phyloP scores from a whole-genome alignment of 2,113 vertebrate genomes.

The Rhodinocichla rosea region DNA sequence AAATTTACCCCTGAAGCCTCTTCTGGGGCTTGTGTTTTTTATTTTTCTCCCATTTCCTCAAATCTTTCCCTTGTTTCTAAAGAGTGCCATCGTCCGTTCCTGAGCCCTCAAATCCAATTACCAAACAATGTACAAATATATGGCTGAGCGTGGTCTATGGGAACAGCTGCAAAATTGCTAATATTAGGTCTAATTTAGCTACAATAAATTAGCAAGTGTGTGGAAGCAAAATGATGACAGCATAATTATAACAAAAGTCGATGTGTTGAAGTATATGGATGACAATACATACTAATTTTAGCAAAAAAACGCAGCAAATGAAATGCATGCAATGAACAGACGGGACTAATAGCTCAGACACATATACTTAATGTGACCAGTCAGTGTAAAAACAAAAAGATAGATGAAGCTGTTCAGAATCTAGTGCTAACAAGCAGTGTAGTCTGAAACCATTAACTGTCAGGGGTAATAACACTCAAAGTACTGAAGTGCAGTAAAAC shows the following conservation, averaged over 20 bases:
- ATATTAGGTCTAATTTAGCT: slow-evolving; percentile 85
- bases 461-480: slow-evolving; percentile 81
- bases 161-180: slow-evolving; percentile 86
- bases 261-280: slow-evolving; percentile 79
- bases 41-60: slow-evolving; percentile 13
- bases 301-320: slow-evolving; percentile 69
- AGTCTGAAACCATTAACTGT: slow-evolving; percentile 81
- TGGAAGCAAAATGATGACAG: slow-evolving; percentile 81
- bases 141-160: slow-evolving; percentile 66
- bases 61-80: slow-evolving; percentile 44
- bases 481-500: slow-evolving; percentile 74
- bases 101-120: slow-evolving; percentile 74
- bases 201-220: slow-evolving; percentile 84
- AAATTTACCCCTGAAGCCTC: slow-evolving; percentile 6
- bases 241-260: slow-evolving; percentile 85
- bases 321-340: slow-evolving; percentile 75
- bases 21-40: not conserved
- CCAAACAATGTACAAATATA: slow-evolving; percentile 75
- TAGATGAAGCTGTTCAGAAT: slow-evolving; percentile 81
- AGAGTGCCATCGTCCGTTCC: slow-evolving; percentile 37
- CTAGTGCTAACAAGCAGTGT: slow-evolving; percentile 77
- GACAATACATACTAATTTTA: slow-evolving; percentile 84
- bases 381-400: slow-evolving; percentile 83
- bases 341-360: slow-evolving; percentile 79
- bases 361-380: slow-evolving; percentile 81